Evolutionary conservation across 2,888 invertebrate species (phyloP), one percentile per base, ranked within the genome.

Genomic region (Halocaridina rubra): DNA sequence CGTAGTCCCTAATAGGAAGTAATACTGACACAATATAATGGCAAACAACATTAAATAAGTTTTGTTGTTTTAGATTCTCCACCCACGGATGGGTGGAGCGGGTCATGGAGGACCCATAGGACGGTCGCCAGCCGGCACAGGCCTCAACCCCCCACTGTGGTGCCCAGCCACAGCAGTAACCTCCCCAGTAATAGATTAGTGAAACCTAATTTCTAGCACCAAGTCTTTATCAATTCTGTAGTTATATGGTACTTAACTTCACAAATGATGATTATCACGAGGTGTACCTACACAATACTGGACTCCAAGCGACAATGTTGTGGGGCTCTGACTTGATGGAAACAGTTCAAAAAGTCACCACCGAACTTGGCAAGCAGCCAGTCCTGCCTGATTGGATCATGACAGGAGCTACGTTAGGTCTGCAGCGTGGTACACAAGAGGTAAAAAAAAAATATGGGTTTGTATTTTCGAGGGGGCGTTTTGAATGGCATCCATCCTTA

Each of bases 361-460:
- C 72, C 8, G 1, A 0, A n/a, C 30, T 80, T 7, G 89, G 89
- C 0, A 78, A 76, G 3, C 89, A 88, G 30, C 89, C 89, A 3
- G 74, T 57, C n/a, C 80, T 89, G 4, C 89, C 89, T 0, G 89
- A 89, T 46, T 89, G 89, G 89, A 86, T 88, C 2, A 80, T 89
- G 30, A 85, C 82, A 7, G 89, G 89, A 27, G 89, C 89, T 13
- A 88, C 89, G 53, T 76, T 89, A 8, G 89, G 89, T 0, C 85
- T 89, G 16, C 89, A 89, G 79, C 89, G 89, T 3, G 89, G 89
- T 24, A 89, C 89, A 0, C 87, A 89, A 7, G 86, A 81, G 86
- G 86, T 86, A 24, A 30, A 19, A 19, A 29, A 5, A 7, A 59
- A n/a, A n/a, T 22, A 59, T 7, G 10, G 22, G 59, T n/a, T 59